Evolutionary conservation across 92 coral and sea anemone species (phyloP), one percentile per base, ranked within the genome.

Genomic region (Porites cylindrica): DNA sequence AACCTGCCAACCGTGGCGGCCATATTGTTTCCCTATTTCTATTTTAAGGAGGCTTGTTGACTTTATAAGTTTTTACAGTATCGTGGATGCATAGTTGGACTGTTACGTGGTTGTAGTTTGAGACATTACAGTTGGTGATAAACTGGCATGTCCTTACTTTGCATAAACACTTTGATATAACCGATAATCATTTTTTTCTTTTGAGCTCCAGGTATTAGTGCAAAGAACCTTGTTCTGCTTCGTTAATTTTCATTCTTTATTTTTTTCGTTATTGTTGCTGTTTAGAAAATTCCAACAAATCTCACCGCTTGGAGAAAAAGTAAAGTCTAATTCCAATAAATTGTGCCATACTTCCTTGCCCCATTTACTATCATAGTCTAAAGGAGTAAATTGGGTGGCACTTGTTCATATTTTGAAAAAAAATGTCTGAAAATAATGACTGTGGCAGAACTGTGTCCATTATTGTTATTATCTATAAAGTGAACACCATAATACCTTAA

Each of bases 341-440:
- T 78, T 78, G 82, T 61, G 82, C 72, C 7, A 72, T 63, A 78
- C 71, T 58, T 78, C 82, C 71, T 78, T 78, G 82, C 82, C 64
- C 64, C 43, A 78, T 61, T 78, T 72, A 63, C 82, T 78, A 78
- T 78, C 82, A 78, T 62, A 78, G 59, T 78, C 82, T 47, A 63
- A 65, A 60, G 72, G 26, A 63, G 72, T 72, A 32, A 78, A 78
- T 78, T 78, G 82, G 23, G 72, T 78, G 82, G 82, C 82, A 78
- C 82, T 64, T 61, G 82, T 38, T 78, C 70, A 78, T 62, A 78
- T 6, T 62, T 60, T 6, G 56, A 66, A 80, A 50, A 80, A 80
- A 80, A 14, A 23, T 23, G 24, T 23, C 24, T 23, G 24, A 23
- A 23, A 23, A 66, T 66, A 53, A 66, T 80, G 85, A 75, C 85